These are phyloP conservation scores for Heteronetta atricapilla DNA, from an alignment of 2,113 vertebrate species.

Conservation along the genomic window DNA sequence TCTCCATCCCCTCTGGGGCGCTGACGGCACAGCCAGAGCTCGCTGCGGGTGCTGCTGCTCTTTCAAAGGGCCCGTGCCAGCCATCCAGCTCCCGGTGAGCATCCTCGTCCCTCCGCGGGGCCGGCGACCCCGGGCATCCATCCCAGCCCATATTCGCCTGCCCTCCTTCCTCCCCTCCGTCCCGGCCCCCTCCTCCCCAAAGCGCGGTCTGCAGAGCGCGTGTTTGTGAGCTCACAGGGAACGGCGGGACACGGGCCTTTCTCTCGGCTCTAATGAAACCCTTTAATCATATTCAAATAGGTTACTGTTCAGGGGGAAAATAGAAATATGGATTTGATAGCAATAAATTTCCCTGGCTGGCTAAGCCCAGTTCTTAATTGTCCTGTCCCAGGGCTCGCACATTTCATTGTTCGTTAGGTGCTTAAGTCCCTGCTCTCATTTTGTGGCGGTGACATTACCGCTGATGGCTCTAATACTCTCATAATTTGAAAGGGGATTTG, in stretches of 20 bases:
- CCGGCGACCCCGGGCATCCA: not conserved
- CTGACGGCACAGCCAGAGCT: not conserved
- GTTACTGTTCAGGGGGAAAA: slow-evolving; percentile 99
- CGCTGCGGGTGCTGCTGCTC: not conserved
- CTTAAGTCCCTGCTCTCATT: slow-evolving; percentile 99
- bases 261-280: slow-evolving; percentile 87
- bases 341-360: slow-evolving; percentile 99
- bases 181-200: not conserved
- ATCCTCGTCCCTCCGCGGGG: not conserved
- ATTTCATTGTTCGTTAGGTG: slow-evolving; percentile 99
- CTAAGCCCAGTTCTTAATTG: slow-evolving; percentile 99
- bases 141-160: not conserved
- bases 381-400: slow-evolving; percentile 99
- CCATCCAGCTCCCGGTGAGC: not conserved
- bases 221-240: slow-evolving; percentile 85
- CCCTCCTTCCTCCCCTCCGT: slow-evolving; percentile 17
- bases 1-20: accelerated
- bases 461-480: slow-evolving; percentile 99
- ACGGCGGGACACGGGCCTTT: slow-evolving; percentile 78
- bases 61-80: not conserved
- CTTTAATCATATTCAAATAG: slow-evolving; percentile 99
- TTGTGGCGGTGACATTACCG: slow-evolving; percentile 99
- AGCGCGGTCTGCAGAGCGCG: slow-evolving; percentile 45
- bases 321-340: slow-evolving; percentile 99
- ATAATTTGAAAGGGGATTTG: slow-evolving; percentile 99